A percentile compares a stretch with the other conserved stretches of the same genome.
Evolutionary conservation across 2,888 invertebrate species (phyloP).

Genomic region (Aspidapion aeneum): DNA sequence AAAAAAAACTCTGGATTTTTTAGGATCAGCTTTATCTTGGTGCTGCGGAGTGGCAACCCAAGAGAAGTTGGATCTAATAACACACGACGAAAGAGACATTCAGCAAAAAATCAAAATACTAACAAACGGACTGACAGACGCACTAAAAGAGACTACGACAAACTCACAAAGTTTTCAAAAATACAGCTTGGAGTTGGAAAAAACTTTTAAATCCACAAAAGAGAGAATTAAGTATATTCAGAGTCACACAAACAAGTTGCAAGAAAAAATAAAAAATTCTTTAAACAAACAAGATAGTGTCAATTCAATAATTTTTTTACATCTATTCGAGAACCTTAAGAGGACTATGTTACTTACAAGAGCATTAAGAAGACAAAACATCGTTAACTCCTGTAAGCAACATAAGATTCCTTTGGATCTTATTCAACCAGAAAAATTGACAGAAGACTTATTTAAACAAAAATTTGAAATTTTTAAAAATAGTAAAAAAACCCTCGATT

Average conservation of each 20-base stretch:
- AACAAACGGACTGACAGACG: not conserved
- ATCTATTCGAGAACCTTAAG: constrained; percentile 6
- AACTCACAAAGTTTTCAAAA: constrained; percentile 9
- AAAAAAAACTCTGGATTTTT: constrained; percentile 18
- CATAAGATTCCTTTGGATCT: constrained; percentile 15
- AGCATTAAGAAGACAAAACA: constrained; percentile 4
- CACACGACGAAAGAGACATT: constrained; percentile 12
- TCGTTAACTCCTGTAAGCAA: constrained; percentile 19
- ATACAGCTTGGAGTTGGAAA: not conserved
- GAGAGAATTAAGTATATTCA: constrained; percentile 6
- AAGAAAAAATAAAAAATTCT: not conserved
- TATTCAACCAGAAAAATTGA: not conserved
- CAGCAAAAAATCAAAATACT: constrained; percentile 2
- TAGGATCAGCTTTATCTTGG: constrained; percentile 22
- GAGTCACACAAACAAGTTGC: not conserved
- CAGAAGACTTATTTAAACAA: not conserved
- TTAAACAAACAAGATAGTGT: not conserved
- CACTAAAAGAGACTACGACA: not conserved
- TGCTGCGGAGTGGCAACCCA: constrained; percentile 24
- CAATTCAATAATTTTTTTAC: not conserved
- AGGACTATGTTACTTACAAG: not conserved
- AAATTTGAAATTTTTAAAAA: too few species aligned
- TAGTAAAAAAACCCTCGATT: too few species aligned
- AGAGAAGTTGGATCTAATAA: constrained; percentile 15
- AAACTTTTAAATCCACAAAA: constrained; percentile 2